Conservation (phyloP, 2,888 invertebrate genomes). For the Proisotoma minuta region DNA sequence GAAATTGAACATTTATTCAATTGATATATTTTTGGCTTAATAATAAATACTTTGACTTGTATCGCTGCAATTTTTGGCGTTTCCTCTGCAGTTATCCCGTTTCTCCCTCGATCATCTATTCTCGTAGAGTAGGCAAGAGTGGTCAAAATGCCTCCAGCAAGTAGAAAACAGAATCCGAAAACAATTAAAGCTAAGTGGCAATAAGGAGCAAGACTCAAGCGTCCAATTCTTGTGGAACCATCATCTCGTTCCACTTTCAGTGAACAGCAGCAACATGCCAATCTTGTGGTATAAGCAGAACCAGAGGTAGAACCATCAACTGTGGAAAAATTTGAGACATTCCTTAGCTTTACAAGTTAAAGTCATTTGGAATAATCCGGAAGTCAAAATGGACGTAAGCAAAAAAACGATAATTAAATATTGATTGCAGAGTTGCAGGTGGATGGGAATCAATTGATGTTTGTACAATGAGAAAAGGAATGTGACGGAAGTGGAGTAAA, state of each 20-base stretch:
- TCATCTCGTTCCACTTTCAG: conserved; percentile 45
- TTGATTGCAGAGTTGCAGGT: too few relatives aligned
- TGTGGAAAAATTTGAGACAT: background rate
- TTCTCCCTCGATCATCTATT: too few relatives aligned
- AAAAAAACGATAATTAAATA: too few relatives aligned
- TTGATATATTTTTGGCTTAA: too few relatives aligned
- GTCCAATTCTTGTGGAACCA: conserved; percentile 40
- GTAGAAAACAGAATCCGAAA: conserved; percentile 45
- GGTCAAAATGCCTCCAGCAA: conserved; percentile 42
- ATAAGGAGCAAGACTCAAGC: conserved; percentile 40
- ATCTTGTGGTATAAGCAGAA: conserved; percentile 28
- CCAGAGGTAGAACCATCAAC: conserved; percentile 1
- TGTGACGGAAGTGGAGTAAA: too few relatives aligned
- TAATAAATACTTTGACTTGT: too few relatives aligned
- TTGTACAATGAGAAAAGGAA: too few relatives aligned
- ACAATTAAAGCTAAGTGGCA: conserved; percentile 43
- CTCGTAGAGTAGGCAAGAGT: conserved; percentile 41
- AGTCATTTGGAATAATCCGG: background rate
- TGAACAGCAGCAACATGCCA: conserved; percentile 37
- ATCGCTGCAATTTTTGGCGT: too few relatives aligned
- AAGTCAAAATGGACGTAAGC: too few relatives aligned
- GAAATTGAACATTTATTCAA: too few relatives aligned
- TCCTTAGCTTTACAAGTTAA: background rate
- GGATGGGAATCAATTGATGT: too few relatives aligned
- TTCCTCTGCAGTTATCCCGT: too few relatives aligned